Evolutionary conservation across 2,888 invertebrate species (phyloP).

Genomic region (Sinelater perroti): DNA sequence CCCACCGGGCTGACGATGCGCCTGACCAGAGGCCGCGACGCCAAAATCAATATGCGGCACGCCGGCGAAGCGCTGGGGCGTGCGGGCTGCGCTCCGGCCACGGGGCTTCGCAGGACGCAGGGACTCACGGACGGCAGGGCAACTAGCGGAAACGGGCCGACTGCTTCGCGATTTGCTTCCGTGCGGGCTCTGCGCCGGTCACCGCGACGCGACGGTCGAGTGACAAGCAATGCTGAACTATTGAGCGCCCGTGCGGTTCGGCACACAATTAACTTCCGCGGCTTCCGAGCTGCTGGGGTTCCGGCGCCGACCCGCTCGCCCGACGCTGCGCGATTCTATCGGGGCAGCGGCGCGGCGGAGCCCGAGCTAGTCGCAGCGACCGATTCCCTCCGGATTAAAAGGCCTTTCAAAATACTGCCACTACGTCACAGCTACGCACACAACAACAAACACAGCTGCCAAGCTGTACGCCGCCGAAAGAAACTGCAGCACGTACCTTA

Average conservation of each 20-base stretch:
- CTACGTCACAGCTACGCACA: conserved; percentile 5
- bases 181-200: conserved; percentile 52
- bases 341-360: no score
- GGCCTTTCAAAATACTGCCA: conserved; percentile 10
- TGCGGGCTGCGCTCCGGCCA: no score
- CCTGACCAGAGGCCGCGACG: conserved; percentile 21
- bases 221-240: conserved; percentile 53
- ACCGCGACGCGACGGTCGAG: conserved; percentile 53
- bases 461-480: neutral
- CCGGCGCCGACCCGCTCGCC: no score
- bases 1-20: neutral
- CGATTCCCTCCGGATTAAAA: no score
- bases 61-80: no score
- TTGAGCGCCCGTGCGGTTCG: conserved; percentile 45
- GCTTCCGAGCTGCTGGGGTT: no score
- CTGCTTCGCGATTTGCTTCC: conserved; percentile 24
- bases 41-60: conserved; percentile 37
- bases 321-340: no score
- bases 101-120: no score
- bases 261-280: conserved; percentile 4
- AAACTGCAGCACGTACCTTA: neutral
- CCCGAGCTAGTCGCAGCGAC: no score
- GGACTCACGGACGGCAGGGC: no score
- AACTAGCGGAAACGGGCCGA: no score
- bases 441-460: conserved; percentile 10